Evolutionary conservation across 1,140 invertebrate species (phyloP).

Genomic region (Cataglyphis hispanica): DNA sequence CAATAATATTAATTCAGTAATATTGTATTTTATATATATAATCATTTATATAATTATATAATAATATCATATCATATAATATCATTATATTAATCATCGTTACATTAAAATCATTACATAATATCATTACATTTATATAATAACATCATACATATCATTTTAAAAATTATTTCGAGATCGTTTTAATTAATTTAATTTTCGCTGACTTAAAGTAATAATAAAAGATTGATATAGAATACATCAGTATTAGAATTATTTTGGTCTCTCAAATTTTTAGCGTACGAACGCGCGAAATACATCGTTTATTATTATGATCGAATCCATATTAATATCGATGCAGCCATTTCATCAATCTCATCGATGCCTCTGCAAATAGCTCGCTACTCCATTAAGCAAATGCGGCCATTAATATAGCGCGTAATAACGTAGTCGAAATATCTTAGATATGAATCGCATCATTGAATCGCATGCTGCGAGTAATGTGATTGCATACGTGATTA

Average conservation of each 20-base stretch:
- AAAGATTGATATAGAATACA: neutral
- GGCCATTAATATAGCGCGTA: neutral
- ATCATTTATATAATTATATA: no score
- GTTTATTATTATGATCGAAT: neutral
- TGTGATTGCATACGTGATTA: neutral
- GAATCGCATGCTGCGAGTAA: neutral
- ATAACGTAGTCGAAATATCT: slow-evolving; percentile 17
- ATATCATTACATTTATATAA: no score
- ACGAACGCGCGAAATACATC: neutral
- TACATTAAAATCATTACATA: no score
- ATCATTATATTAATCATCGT: no score
- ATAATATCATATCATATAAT: no score
- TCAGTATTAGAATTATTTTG: neutral
- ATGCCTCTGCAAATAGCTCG: slow-evolving; percentile 36
- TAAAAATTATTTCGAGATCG: neutral
- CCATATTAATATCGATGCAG: slow-evolving; percentile 3
- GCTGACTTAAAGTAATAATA: neutral
- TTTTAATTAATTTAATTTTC: neutral
- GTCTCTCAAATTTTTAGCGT: neutral
- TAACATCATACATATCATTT: neutral
- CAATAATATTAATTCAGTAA: neutral
- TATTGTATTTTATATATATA: slow-evolving; percentile 2
- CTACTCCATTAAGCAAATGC: slow-evolving; percentile 35
- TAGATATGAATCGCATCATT: slow-evolving; percentile 17
- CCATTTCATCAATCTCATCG: slow-evolving; percentile 24